phyloP scores from a whole-genome alignment of 2,113 vertebrate genomes.

The Dolichallabes microphthalmus region DNA sequence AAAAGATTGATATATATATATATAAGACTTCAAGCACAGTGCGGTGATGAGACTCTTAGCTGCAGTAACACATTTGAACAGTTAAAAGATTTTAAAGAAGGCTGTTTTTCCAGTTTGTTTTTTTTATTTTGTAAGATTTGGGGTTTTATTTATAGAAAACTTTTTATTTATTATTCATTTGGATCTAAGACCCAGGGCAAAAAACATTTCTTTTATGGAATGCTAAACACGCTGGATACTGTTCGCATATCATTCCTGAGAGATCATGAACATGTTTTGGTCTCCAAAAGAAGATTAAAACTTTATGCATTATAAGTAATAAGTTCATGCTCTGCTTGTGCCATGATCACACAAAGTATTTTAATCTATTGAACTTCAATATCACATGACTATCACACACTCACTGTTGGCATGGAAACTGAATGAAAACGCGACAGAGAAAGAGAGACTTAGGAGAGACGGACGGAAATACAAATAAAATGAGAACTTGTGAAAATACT shows the following conservation, averaged over 20 bases:
- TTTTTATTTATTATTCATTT: neutral
- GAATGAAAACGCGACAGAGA: conserved; percentile 29
- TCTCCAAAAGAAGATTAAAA: neutral
- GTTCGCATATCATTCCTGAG: neutral
- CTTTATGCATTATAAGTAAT: conserved; percentile 49
- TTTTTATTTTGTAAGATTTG: neutral
- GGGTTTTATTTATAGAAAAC: neutral
- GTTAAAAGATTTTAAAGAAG: too few relatives aligned
- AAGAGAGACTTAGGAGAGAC: conserved; percentile 33
- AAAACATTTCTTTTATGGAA: neutral
- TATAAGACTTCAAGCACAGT: too few relatives aligned
- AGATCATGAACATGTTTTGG: neutral
- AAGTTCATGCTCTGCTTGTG: conserved; percentile 60
- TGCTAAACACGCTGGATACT: neutral
- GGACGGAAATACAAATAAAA: neutral
- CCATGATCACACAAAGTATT: conserved; percentile 78
- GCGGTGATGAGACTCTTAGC: too few relatives aligned
- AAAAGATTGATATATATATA: too few relatives aligned
- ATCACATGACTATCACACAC: conserved; percentile 81
- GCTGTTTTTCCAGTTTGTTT: too few relatives aligned
- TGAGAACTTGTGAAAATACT: neutral
- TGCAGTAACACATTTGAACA: too few relatives aligned
- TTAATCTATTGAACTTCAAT: conserved; percentile 80
- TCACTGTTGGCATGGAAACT: conserved; percentile 70
- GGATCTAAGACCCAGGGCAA: neutral